These are phyloP conservation scores for Acanthiza pusilla DNA, from an alignment of 2,797 vertebrate genomes.

Conservation along the genomic window DNA sequence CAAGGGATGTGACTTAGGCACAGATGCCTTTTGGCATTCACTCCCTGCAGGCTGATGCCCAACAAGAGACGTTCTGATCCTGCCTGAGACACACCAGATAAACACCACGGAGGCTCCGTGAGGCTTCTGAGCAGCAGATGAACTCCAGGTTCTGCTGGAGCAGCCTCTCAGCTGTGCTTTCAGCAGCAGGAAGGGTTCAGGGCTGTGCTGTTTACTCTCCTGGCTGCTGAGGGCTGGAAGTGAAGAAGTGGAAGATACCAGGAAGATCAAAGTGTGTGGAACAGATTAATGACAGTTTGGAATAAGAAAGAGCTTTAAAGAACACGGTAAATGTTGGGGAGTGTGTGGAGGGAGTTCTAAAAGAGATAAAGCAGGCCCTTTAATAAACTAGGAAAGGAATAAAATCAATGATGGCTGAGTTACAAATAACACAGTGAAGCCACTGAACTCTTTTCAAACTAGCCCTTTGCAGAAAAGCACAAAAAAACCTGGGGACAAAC, in stretches of 20 bases:
- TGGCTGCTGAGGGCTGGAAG: not conserved
- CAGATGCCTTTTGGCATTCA: not conserved
- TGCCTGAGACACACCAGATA: not conserved
- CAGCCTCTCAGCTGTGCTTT: not conserved
- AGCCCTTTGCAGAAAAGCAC: slow-evolving; percentile 11
- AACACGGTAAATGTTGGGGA: not conserved
- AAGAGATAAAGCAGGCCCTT: not conserved
- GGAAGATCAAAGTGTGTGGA: not conserved
- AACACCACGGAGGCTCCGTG: not conserved
- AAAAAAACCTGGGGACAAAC: slow-evolving; percentile 6
- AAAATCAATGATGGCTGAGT: slow-evolving; percentile 14
- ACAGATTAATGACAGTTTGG: not conserved
- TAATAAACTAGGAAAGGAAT: slow-evolving; percentile 28
- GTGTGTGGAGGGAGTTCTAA: not conserved
- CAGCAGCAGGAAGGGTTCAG: not conserved
- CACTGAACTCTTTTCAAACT: slow-evolving; percentile 10
- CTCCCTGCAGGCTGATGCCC: not conserved
- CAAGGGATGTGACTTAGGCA: fast-evolving
- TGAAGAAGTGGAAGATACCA: not conserved
- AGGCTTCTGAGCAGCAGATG: not conserved
- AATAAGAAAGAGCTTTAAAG: not conserved
- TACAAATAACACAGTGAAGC: not conserved
- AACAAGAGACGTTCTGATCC: not conserved
- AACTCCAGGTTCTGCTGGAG: not conserved
- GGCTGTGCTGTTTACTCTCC: not conserved